Evolutionary conservation across 2,888 invertebrate species (phyloP).

Genomic region (Callimorpha dominula): DNA sequence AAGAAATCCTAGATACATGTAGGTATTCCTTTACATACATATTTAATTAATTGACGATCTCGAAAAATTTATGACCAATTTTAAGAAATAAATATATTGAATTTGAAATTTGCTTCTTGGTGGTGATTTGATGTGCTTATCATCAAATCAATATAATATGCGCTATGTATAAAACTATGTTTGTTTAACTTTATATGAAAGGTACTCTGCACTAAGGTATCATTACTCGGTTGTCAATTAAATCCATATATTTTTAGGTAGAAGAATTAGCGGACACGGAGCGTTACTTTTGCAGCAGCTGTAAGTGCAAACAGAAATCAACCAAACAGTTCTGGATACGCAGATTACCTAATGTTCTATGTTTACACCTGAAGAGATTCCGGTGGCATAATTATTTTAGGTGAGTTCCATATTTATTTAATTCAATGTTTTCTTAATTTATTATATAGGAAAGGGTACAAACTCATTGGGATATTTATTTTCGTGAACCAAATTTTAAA

Average conservation of each 20-base stretch:
- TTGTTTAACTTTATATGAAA: too few relatives aligned
- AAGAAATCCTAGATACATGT: too few relatives aligned
- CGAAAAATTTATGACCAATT: too few relatives aligned
- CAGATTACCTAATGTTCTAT: slow-evolving; percentile 92
- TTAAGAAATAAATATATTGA: too few relatives aligned
- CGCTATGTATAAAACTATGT: too few relatives aligned
- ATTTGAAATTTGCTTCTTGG: too few relatives aligned
- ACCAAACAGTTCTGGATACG: slow-evolving; percentile 95
- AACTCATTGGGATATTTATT: background rate
- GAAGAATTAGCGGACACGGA: slow-evolving; percentile 94
- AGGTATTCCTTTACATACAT: too few relatives aligned
- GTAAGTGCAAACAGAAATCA: slow-evolving; percentile 93
- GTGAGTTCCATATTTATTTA: slow-evolving; percentile 54
- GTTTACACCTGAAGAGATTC: slow-evolving; percentile 94
- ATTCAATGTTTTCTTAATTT: background rate
- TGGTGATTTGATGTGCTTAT: too few relatives aligned
- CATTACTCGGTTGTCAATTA: background rate
- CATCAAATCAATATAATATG: too few relatives aligned
- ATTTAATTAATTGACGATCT: too few relatives aligned
- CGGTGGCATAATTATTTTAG: slow-evolving; percentile 93
- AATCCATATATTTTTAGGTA: slow-evolving; percentile 75
- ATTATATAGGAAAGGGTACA: background rate
- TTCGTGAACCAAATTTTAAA: background rate
- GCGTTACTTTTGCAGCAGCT: slow-evolving; percentile 93
- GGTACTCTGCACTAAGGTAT: too few relatives aligned